phyloP scores from a whole-genome alignment of 2,888 invertebrate species.

The Ormyrus thymus region DNA sequence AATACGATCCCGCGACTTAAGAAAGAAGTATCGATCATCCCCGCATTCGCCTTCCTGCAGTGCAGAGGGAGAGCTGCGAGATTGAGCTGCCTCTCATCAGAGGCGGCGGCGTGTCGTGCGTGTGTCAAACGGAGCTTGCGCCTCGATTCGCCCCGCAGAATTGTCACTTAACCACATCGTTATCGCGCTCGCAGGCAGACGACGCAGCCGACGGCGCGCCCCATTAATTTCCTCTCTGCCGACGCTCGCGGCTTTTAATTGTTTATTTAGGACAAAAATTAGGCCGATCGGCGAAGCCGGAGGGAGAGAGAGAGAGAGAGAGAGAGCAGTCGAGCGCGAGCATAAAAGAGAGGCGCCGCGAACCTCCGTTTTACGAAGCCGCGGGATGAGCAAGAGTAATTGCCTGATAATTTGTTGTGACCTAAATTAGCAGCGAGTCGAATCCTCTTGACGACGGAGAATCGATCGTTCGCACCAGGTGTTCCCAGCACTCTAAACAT shows the following conservation, averaged over 20 bases:
- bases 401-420: conserved; percentile 36
- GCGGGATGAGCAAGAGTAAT: neutral
- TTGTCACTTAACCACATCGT: conserved; percentile 47
- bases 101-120: neutral
- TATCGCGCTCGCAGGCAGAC: conserved; percentile 14
- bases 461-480: conserved; percentile 3
- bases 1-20: neutral
- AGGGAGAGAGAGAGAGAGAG: neutral
- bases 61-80: neutral
- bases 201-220: conserved; percentile 7
- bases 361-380: too few species aligned
- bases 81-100: conserved; percentile 16
- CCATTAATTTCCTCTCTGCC: conserved; percentile 13
- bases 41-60: conserved; percentile 10
- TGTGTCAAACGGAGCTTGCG: neutral
- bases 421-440: conserved; percentile 32
- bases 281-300: neutral
- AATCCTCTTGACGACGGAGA: conserved; percentile 2
- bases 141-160: conserved; percentile 14
- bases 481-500: neutral
- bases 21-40: conserved; percentile 48
- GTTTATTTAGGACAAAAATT: conserved; percentile 32
- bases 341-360: too few species aligned
- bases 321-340: neutral
- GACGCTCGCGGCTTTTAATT: conserved; percentile 18